These are phyloP conservation scores for Apotomis turbidana DNA, from an alignment of 2,888 invertebrate species.

Conservation along the genomic window DNA sequence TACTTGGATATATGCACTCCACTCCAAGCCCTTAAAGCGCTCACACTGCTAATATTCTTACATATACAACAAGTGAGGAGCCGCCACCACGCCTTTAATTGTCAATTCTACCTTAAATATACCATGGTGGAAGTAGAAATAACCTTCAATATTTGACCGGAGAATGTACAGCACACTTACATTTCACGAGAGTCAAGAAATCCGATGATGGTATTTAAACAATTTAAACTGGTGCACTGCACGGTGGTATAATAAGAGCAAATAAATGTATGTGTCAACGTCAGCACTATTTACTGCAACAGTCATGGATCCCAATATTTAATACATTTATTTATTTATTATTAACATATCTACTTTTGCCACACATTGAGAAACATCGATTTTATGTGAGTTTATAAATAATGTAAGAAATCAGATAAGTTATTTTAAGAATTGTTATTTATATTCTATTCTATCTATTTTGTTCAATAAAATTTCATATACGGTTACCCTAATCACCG, in stretches of 20 bases:
- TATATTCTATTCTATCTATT: constrained; percentile 2
- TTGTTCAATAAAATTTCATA: constrained; percentile 10
- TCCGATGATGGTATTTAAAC: too few relatives aligned
- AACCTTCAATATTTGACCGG: too few relatives aligned
- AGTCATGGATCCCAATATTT: not conserved
- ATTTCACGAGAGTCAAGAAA: too few relatives aligned
- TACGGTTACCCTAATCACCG: constrained; percentile 36
- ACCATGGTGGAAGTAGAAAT: too few relatives aligned
- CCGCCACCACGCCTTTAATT: too few relatives aligned
- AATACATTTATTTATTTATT: constrained; percentile 14
- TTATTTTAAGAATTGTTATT: constrained; percentile 1
- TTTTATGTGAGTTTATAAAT: constrained; percentile 18
- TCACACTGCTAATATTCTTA: too few relatives aligned
- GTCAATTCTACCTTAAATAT: too few relatives aligned
- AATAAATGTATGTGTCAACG: not conserved
- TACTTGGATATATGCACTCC: too few relatives aligned
- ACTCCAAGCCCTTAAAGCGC: too few relatives aligned
- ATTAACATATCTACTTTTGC: constrained; percentile 27
- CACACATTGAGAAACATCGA: constrained; percentile 25
- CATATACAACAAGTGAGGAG: too few relatives aligned
- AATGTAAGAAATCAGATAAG: constrained; percentile 7
- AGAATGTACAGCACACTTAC: too few relatives aligned
- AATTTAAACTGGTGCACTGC: too few relatives aligned
- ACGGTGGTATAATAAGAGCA: not conserved
- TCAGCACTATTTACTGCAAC: not conserved